These are phyloP conservation scores for Drosophila imparisetae DNA, from an alignment of 2,888 invertebrate species.

Conservation along the genomic window DNA sequence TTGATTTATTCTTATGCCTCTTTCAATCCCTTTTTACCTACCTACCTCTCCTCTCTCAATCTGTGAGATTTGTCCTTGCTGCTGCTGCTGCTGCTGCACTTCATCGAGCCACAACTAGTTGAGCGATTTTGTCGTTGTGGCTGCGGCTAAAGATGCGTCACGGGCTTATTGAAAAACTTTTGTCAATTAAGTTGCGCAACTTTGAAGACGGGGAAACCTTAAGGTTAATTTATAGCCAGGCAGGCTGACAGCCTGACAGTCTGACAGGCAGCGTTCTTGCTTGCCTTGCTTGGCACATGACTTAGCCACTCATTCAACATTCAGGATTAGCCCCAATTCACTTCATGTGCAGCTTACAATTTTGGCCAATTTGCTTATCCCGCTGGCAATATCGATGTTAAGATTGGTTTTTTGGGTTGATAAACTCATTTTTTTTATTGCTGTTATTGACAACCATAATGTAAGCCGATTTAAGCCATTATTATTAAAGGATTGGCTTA, in stretches of 20 bases:
- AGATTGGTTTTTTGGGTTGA: background rate
- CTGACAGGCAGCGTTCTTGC: background rate
- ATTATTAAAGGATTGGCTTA: background rate
- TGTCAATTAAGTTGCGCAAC: slow-evolving; percentile 45
- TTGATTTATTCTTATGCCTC: slow-evolving; percentile 43
- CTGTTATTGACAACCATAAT: background rate
- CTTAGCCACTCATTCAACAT: background rate
- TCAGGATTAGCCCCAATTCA: slow-evolving; percentile 46
- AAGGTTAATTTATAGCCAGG: slow-evolving; percentile 31
- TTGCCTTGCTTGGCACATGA: background rate
- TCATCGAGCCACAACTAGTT: slow-evolving; percentile 68
- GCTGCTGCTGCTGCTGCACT: slow-evolving; percentile 27
- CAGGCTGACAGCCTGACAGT: background rate
- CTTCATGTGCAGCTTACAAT: slow-evolving; percentile 60
- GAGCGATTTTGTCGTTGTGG: slow-evolving; percentile 62
- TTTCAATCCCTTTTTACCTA: background rate
- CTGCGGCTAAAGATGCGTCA: slow-evolving; percentile 18
- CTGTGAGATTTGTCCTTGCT: slow-evolving; percentile 21
- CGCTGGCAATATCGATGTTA: too few species aligned
- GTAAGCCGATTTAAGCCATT: background rate
- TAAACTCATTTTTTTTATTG: background rate
- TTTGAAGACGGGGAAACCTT: slow-evolving; percentile 29
- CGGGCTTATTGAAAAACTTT: slow-evolving; percentile 72
- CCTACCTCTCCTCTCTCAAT: background rate
- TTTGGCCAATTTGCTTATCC: slow-evolving; percentile 68